Percentiles rank a stretch among this genome's conserved stretches.
Evolutionary conservation across 2,888 invertebrate genomes (phyloP).

Genomic region (Cerceris ruficornis): DNA sequence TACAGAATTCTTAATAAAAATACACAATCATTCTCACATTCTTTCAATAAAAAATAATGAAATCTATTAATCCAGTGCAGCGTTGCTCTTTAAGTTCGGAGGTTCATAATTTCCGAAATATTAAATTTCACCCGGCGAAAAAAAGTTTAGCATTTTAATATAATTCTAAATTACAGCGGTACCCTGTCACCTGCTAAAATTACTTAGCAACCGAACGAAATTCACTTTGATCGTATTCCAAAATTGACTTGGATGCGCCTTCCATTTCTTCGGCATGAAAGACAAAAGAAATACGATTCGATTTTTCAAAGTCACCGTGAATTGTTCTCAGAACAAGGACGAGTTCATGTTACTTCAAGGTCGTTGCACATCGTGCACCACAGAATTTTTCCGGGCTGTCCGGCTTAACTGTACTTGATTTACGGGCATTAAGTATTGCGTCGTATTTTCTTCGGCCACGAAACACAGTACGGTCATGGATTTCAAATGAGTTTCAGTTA

Average conservation of each 20-base stretch:
- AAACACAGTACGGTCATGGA: constrained; percentile 17
- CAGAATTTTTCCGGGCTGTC: constrained; percentile 35
- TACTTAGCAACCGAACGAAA: too few relatives aligned
- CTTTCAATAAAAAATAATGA: too few relatives aligned
- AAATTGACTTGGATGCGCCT: background rate
- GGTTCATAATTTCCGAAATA: too few relatives aligned
- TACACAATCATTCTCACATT: too few relatives aligned
- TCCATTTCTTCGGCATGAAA: background rate
- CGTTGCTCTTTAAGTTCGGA: too few relatives aligned
- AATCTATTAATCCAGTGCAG: too few relatives aligned
- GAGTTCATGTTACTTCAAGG: constrained; percentile 41
- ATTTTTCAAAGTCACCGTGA: constrained; percentile 19
- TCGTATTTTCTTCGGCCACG: constrained; percentile 21
- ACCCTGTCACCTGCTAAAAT: too few relatives aligned
- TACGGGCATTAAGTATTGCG: constrained; percentile 18
- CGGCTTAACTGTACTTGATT: constrained; percentile 35
- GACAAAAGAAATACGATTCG: background rate
- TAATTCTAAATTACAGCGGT: too few relatives aligned
- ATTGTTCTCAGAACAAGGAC: constrained; percentile 35
- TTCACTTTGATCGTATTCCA: too few relatives aligned
- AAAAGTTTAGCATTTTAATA: too few relatives aligned
- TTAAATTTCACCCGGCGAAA: too few relatives aligned
- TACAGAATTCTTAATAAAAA: too few relatives aligned
- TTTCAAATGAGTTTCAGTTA: constrained; percentile 16
- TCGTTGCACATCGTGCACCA: constrained; percentile 47